Evolutionary conservation across 2,113 vertebrate species (phyloP).

Genomic region (Ginglymostoma cirratum): DNA sequence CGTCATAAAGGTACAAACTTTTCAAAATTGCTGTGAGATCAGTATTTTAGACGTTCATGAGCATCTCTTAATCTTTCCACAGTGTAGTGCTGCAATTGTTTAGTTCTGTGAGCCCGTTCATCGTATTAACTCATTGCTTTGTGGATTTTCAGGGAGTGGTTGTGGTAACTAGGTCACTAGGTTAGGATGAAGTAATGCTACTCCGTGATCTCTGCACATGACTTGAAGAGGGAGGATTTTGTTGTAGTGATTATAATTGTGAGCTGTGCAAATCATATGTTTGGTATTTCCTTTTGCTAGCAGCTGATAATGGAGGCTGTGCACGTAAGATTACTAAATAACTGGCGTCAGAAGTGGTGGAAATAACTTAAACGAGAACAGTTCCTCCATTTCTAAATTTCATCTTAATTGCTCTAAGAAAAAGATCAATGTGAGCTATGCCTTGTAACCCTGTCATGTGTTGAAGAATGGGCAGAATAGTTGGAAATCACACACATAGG

Average conservation of each 20-base stretch:
- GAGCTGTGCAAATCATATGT: neutral
- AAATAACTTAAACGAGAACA: neutral
- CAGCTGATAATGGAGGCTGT: neutral
- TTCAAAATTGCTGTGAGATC: neutral
- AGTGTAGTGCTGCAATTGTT: neutral
- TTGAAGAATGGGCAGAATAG: neutral
- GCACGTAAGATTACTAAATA: neutral
- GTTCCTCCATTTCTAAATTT: neutral
- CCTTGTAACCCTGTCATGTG: neutral
- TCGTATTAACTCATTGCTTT: neutral
- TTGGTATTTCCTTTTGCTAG: neutral
- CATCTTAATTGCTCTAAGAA: neutral
- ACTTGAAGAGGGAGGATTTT: neutral
- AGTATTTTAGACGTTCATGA: neutral
- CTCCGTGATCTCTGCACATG: neutral
- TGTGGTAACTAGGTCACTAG: slow-evolving; percentile 21
- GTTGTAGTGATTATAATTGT: neutral
- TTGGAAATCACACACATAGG: neutral
- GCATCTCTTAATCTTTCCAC: neutral
- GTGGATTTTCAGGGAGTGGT: neutral
- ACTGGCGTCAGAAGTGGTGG: neutral
- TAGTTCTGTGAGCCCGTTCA: neutral
- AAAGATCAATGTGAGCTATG: neutral
- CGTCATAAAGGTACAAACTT: neutral
- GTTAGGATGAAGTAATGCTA: slow-evolving; percentile 20